Evolutionary conservation across 2,113 vertebrate species (phyloP), one percentile per base, ranked within the genome.

Genomic region (Promerops cafer): DNA sequence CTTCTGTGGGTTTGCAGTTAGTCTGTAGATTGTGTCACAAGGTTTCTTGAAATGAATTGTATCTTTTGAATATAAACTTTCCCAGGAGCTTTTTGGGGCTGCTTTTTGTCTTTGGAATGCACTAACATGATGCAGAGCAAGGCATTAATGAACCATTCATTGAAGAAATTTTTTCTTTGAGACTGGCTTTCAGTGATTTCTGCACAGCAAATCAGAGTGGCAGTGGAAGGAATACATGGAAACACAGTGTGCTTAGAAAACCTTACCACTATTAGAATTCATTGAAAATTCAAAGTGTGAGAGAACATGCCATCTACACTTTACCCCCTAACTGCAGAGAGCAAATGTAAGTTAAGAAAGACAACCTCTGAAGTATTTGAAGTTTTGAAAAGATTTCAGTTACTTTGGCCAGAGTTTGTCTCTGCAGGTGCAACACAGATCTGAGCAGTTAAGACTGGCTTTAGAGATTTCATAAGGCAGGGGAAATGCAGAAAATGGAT

Each of bases 91-190:
- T 76, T 89, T 28, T 9, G 44, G 33, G 35, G 30, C 11, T 1
- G 0, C 5, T n/a, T 42, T 23, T 52, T 83, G 7, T 40, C 18
- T 72, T 87, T 59, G 59, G 45, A 65, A 37, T 37, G 8, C 19
- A 20, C 7, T 50, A 72, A 24, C 0, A 0, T 47, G 50, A 14
- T n/a, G 14, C 27, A 54, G 40, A 45, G 40, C 20, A 56, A 72
- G 18, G 13, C 11, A 12, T 22, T 26, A 57, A n/a, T 3, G 7
- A 83, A 10, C 20, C 8, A 27, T 9, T 11, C 0, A 1, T 2
- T 88, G 57, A 42, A 86, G 15, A 47, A 75, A 35, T 33, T 61
- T 6, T 53, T 77, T 63, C 24, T 31, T 66, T 52, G 54, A 44
- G 11, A 45, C 12, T 44, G 31, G 10, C 33, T 37, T 16, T 75